A percentile compares a stretch with the other conserved stretches of the same genome.
Conservation (phyloP, 2,888 invertebrate genomes). For the Dryomyza anilis region DNA sequence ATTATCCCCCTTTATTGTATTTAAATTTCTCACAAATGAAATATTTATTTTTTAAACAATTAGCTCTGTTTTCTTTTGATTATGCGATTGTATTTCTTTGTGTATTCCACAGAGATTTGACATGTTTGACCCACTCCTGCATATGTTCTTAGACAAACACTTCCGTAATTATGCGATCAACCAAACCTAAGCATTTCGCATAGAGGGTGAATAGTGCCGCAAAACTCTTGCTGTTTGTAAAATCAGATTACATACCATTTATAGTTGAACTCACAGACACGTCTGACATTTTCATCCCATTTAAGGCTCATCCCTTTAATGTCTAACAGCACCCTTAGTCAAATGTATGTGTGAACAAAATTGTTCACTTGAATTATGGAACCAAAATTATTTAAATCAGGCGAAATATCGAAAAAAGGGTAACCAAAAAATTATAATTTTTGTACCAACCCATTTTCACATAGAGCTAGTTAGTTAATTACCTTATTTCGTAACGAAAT, state of each 20-base stretch:
- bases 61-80: background rate
- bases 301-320: background rate
- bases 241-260: conserved; percentile 25
- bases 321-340: conserved; percentile 29
- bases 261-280: background rate
- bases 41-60: background rate
- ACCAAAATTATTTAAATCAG: background rate
- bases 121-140: conserved; percentile 23
- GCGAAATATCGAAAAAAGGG: too few species aligned
- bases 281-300: conserved; percentile 6
- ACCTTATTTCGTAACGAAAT: too few species aligned
- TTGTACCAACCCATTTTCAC: too few species aligned
- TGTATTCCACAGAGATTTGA: background rate
- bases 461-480: too few species aligned
- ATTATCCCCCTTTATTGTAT: too few species aligned
- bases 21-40: too few species aligned
- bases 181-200: conserved; percentile 14
- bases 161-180: conserved; percentile 43
- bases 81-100: background rate
- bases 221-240: background rate
- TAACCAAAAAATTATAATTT: too few species aligned
- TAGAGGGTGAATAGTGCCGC: background rate
- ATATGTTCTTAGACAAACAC: conserved; percentile 35
- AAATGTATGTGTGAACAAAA: conserved; percentile 47
- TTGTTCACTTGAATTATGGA: conserved; percentile 20